Base-by-base conservation (phyloP, 2,797 vertebrate genomes). In the Sebastes taczanowskii region DNA sequence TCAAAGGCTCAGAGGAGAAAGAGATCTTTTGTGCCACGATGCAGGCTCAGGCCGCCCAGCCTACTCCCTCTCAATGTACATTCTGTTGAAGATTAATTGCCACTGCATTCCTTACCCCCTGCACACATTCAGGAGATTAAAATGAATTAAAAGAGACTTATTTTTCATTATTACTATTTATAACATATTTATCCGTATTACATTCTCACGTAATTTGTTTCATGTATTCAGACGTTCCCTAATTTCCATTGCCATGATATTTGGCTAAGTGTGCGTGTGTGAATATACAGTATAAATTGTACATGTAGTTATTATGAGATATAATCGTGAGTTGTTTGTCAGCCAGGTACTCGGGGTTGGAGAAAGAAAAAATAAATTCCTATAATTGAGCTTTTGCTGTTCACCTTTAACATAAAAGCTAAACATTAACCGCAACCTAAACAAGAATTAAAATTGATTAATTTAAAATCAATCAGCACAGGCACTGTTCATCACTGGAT, bases 1-100 rank as follows among this genome's bases (percentile, higher is more conserved):
- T 77, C 66, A 67, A 81, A 84, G 84, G 83, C 82, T 89, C 56
- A 75, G 59, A 74, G 78, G 63, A 91, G 84, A 92, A 94, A 91
- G 89, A 58, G 59, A 52, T 71, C 90, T 85, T 86, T 93, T 92
- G 89, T 92, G 84, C 35, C 67, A 77, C 1, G 4, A 23, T 77
- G 84, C 70, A 29, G 80, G 74, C 80, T 74, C 23, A 18, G 77
- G 35, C 76, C 13, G 32, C 74, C 60, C 69, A 32, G 30, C 82
- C 56, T 63, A 75, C 69, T 56, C 58, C 73, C 35, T 53, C 18
- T 71, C 83, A 87, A 59, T 82, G 68, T 88, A 67, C 87, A 82
- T 86, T 91, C 78, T 88, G 75, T 46, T 68, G 30, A 71, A 82
- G 90, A 93, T 90, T 90, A 91, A 88, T 86, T 83, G 68, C 60